These are phyloP conservation scores for Drosophila punjabiensis DNA, from an alignment of 1,140 invertebrate species.

Conservation along the genomic window DNA sequence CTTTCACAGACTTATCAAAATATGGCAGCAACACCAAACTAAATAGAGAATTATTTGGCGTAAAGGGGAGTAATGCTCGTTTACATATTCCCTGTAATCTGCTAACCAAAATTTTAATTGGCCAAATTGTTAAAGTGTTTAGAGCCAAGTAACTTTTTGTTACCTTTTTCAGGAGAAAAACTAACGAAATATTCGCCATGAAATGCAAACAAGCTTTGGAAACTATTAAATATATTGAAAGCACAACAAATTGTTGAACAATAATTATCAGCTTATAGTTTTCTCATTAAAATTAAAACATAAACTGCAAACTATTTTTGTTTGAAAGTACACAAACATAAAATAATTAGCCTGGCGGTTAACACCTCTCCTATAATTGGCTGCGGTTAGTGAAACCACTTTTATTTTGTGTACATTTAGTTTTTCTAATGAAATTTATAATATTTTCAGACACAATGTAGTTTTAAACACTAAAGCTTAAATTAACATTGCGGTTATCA, in stretches of 20 bases:
- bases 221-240: conserved; percentile 2
- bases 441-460: background rate
- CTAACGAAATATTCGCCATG: background rate
- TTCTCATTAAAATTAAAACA: background rate
- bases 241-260: background rate
- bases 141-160: too few species aligned
- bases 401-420: background rate
- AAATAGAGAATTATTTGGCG: background rate
- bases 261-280: background rate
- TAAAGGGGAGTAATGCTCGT: background rate
- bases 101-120: background rate
- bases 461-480: background rate
- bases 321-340: background rate
- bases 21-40: too few species aligned
- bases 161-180: background rate
- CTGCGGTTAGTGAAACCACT: background rate
- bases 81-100: background rate
- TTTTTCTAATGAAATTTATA: background rate
- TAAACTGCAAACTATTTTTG: background rate
- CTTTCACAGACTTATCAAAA: background rate
- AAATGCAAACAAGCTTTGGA: background rate
- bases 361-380: conserved; percentile 2
- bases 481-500: conserved; percentile 11
- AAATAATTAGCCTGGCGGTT: conserved; percentile 8
- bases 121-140: background rate